These are phyloP conservation scores for Capricornis sumatraensis DNA, from an alignment of 2,113 vertebrate genomes.

Conservation along the genomic window DNA sequence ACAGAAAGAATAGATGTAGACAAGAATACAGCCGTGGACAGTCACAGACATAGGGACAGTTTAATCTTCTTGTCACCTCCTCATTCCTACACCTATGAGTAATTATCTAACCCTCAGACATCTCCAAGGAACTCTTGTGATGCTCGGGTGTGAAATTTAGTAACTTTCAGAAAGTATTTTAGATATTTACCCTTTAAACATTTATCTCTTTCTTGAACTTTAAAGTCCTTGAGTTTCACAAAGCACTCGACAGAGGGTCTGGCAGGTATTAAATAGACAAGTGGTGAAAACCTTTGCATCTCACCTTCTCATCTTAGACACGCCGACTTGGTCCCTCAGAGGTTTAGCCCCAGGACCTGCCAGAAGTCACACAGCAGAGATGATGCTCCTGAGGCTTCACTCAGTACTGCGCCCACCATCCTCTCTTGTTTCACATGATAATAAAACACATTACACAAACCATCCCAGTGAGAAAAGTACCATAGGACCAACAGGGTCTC, in stretches of 20 bases:
- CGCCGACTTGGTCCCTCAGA: background rate
- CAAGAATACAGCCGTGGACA: background rate
- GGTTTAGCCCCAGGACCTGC: background rate
- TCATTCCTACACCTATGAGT: background rate
- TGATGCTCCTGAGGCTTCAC: background rate
- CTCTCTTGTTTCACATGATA: background rate
- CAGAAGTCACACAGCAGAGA: background rate
- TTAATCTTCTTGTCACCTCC: background rate
- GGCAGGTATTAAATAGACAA: background rate
- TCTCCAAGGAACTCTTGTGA: background rate
- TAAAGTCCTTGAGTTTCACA: background rate
- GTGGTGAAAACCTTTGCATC: background rate
- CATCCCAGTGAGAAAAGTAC: background rate
- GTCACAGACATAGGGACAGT: background rate
- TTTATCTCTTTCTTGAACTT: background rate
- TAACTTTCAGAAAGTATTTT: background rate
- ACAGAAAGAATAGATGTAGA: background rate
- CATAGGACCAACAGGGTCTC: rapidly evolving
- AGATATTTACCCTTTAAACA: background rate
- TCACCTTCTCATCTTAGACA: background rate
- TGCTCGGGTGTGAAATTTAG: background rate
- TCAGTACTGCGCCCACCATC: background rate
- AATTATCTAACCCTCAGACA: background rate
- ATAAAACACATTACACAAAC: background rate
- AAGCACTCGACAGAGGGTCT: rapidly evolving